Evolutionary conservation across 2,888 invertebrate genomes (phyloP).

Genomic region (Dusona sp.): DNA sequence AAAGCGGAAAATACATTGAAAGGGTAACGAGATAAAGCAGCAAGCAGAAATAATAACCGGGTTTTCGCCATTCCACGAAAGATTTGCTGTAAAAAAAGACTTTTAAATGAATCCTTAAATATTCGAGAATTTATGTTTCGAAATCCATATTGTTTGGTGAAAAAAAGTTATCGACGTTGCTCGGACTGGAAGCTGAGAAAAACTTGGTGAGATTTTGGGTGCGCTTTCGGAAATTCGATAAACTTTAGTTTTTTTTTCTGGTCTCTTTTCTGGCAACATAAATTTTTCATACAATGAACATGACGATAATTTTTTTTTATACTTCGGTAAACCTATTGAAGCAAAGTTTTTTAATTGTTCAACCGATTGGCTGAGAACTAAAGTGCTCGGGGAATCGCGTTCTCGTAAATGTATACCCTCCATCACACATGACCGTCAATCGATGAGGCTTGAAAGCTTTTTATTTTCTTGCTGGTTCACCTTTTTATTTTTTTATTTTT

Average conservation of each 20-base stretch:
- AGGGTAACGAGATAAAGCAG: neutral
- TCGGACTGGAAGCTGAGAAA: too few species aligned
- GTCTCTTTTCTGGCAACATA: neutral
- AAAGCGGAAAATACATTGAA: neutral
- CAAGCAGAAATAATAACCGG: neutral
- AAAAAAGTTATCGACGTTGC: neutral
- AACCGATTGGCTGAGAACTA: neutral
- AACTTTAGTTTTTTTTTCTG: neutral
- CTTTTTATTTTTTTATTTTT: neutral
- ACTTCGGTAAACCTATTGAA: neutral
- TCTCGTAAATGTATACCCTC: neutral
- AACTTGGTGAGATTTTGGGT: too few species aligned
- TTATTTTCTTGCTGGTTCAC: neutral
- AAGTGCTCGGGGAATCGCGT: slow-evolving; percentile 6
- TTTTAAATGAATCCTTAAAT: neutral
- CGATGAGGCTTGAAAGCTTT: slow-evolving; percentile 14
- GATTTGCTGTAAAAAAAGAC: neutral
- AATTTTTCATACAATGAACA: neutral
- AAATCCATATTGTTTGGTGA: neutral
- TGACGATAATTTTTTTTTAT: neutral
- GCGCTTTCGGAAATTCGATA: neutral
- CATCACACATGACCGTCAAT: slow-evolving; percentile 33
- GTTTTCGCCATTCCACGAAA: neutral
- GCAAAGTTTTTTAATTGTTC: slow-evolving; percentile 13
- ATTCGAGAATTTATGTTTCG: neutral